Conservation (phyloP, 2,113 vertebrate species). For the Petroica traversi region DNA sequence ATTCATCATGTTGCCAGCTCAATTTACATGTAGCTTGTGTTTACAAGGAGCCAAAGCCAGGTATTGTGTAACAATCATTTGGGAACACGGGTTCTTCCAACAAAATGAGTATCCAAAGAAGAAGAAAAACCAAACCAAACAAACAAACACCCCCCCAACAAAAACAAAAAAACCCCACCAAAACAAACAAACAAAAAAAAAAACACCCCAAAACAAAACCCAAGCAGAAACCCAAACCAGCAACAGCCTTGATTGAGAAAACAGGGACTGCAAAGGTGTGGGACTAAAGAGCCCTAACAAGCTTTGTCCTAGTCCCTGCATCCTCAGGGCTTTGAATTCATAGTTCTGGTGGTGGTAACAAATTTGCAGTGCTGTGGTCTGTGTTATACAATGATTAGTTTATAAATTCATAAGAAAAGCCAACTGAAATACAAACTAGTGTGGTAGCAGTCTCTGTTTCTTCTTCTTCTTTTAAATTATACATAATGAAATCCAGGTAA, state of each 20-base stretch:
- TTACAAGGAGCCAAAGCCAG: background rate
- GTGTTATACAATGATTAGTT: fast-evolving
- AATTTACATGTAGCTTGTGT: background rate
- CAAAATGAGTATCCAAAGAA: background rate
- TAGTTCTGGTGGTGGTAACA: background rate
- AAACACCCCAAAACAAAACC: background rate
- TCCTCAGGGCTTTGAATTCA: background rate
- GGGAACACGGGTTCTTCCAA: background rate
- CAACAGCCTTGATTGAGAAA: background rate
- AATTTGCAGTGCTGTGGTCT: background rate
- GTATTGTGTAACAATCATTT: background rate
- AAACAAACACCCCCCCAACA: no score
- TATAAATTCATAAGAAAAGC: background rate
- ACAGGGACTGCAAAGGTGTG: background rate
- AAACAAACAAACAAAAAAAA: background rate
- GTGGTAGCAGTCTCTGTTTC: background rate
- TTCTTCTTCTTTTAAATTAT: background rate
- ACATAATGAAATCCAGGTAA: background rate
- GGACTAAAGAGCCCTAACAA: background rate
- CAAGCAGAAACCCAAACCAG: background rate
- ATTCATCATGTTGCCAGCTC: background rate
- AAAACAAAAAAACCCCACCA: background rate
- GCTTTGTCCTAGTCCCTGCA: background rate
- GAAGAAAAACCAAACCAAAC: background rate
- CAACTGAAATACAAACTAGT: background rate